A percentile compares a stretch with the other conserved stretches of the same genome.
Evolutionary conservation across 2,888 invertebrate genomes (phyloP).

Genomic region (Apamea monoglypha): DNA sequence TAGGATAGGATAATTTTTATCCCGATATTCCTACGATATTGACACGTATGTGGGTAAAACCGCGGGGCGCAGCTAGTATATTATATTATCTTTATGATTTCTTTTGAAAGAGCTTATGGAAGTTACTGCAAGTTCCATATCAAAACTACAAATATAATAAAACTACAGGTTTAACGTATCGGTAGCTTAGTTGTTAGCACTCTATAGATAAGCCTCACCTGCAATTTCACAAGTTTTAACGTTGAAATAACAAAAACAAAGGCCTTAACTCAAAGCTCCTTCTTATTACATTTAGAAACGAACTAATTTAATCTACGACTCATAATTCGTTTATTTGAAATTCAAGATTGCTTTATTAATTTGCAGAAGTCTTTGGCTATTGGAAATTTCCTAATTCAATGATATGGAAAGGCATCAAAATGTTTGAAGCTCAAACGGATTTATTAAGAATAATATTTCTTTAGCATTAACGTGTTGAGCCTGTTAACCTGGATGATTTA

Average conservation of each 20-base stretch:
- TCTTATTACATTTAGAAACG: slow-evolving; percentile 26
- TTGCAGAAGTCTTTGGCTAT: slow-evolving; percentile 27
- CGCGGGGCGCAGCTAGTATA: too few relatives aligned
- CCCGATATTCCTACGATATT: too few relatives aligned
- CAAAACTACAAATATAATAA: too few relatives aligned
- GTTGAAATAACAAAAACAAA: slow-evolving; percentile 29
- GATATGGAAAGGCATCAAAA: background rate
- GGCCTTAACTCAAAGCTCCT: slow-evolving; percentile 5
- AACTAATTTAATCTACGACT: slow-evolving; percentile 27
- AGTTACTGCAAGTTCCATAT: background rate
- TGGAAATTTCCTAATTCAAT: slow-evolving; percentile 26
- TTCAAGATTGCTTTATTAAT: slow-evolving; percentile 50
- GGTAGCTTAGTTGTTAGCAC: background rate
- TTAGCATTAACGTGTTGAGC: background rate
- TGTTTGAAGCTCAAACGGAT: slow-evolving; percentile 12
- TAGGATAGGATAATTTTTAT: too few relatives aligned
- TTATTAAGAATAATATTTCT: slow-evolving; percentile 19
- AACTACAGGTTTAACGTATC: background rate
- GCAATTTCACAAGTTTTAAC: slow-evolving; percentile 7
- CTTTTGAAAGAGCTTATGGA: background rate
- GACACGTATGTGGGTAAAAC: too few relatives aligned
- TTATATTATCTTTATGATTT: background rate
- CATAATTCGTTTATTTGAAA: slow-evolving; percentile 40
- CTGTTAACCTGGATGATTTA: slow-evolving; percentile 44
- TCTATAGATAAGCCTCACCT: slow-evolving; percentile 5